Evolutionary conservation across 1,140 invertebrate genomes (phyloP).

Genomic region (Zaprionus camerounensis): DNA sequence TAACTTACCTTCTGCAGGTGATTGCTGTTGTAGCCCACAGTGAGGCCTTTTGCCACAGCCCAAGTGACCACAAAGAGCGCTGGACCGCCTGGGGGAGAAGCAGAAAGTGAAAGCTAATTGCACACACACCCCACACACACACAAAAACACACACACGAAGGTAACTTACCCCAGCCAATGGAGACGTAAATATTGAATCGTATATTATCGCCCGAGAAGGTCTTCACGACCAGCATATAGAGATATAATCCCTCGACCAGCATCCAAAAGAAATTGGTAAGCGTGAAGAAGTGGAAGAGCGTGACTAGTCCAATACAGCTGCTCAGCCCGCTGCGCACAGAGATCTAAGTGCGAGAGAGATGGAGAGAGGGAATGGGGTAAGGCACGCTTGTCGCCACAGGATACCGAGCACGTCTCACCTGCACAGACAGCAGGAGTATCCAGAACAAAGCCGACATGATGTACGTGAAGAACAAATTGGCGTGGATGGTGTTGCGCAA

Average conservation of each 20-base stretch:
- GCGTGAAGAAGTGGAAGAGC: slow-evolving; percentile 94
- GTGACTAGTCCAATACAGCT: slow-evolving; percentile 90
- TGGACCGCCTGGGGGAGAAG: slow-evolving; percentile 87
- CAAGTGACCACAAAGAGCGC: slow-evolving; percentile 89
- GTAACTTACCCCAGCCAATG: slow-evolving; percentile 97
- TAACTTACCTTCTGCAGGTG: slow-evolving; percentile 54
- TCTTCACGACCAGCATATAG: slow-evolving; percentile 96
- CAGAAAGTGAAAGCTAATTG: slow-evolving; percentile 39
- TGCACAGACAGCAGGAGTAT: slow-evolving; percentile 80
- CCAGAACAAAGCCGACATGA: slow-evolving; percentile 83
- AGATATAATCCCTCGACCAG: slow-evolving; percentile 98
- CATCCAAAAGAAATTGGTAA: slow-evolving; percentile 99
- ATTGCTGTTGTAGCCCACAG: slow-evolving; percentile 68
- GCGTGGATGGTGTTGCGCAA: slow-evolving; percentile 93
- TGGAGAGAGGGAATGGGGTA: not conserved
- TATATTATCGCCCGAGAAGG: slow-evolving; percentile 95
- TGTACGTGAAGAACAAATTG: slow-evolving; percentile 84
- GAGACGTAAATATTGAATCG: slow-evolving; percentile 93
- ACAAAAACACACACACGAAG: not conserved
- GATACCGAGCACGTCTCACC: slow-evolving; percentile 52
- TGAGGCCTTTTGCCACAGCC: slow-evolving; percentile 88
- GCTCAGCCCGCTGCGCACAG: slow-evolving; percentile 84
- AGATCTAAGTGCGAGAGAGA: slow-evolving; percentile 58
- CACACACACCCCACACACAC: not conserved
- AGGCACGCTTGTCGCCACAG: not conserved